A percentile compares a stretch with the other conserved stretches of the same genome.
Conservation (phyloP, 2,797 vertebrate genomes). For the Enteromius argenteus region DNA sequence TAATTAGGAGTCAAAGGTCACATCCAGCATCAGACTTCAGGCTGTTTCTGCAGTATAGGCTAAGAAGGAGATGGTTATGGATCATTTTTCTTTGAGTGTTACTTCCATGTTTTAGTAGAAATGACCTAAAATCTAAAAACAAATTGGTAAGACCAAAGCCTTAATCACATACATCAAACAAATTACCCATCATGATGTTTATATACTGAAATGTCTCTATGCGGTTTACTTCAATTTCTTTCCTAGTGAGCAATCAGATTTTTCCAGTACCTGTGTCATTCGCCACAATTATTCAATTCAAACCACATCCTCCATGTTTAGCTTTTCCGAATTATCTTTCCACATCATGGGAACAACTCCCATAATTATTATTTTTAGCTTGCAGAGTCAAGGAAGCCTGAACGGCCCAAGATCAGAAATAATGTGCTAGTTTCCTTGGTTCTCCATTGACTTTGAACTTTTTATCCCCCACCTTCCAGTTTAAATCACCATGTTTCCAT, state of each 20-base stretch:
- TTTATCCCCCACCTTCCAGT: conserved; percentile 68
- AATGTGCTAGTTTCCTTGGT: conserved; percentile 72
- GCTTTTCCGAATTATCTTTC: conserved; percentile 38
- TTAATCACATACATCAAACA: conserved; percentile 27
- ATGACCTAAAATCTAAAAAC: neutral
- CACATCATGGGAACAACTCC: conserved; percentile 43
- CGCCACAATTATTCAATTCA: conserved; percentile 4
- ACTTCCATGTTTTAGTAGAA: neutral
- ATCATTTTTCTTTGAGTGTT: neutral
- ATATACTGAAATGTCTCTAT: conserved; percentile 43
- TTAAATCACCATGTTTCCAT: conserved; percentile 70
- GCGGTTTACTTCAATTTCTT: conserved; percentile 58
- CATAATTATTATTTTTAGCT: conserved; percentile 62
- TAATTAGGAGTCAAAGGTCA: conserved; percentile 26
- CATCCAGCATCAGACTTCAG: neutral
- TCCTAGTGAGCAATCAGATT: conserved; percentile 29
- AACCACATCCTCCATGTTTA: conserved; percentile 34
- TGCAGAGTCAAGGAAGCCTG: conserved; percentile 50
- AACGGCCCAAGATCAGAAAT: conserved; percentile 61
- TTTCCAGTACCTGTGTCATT: conserved; percentile 34
- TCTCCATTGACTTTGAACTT: conserved; percentile 66
- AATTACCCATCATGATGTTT: conserved; percentile 23
- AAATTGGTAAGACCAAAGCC: conserved; percentile 6
- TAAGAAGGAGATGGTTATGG: conserved; percentile 6
- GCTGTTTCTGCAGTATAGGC: neutral